Conservation (phyloP, 2,888 invertebrate genomes). For the Mimumesa dahlbomi region DNA sequence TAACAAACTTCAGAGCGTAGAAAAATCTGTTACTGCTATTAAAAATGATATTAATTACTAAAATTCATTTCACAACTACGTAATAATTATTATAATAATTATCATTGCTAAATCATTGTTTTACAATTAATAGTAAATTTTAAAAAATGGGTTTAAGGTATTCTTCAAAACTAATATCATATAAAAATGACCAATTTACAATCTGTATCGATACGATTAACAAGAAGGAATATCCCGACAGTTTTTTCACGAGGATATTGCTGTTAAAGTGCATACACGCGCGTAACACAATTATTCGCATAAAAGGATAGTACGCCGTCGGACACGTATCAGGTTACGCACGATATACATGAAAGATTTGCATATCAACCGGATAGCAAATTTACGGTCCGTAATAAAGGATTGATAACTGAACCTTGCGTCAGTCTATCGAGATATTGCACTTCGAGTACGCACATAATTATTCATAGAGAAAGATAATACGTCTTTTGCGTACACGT, state of each 20-base stretch:
- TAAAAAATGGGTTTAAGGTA: too few relatives aligned
- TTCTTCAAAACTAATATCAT: too few relatives aligned
- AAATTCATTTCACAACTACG: too few relatives aligned
- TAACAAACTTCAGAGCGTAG: too few relatives aligned
- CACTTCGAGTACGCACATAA: neutral
- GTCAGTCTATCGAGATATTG: neutral
- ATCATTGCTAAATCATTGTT: too few relatives aligned
- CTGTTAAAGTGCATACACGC: neutral
- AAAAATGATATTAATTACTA: too few relatives aligned
- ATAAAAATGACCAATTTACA: neutral
- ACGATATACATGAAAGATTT: conserved; percentile 20
- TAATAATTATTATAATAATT: too few relatives aligned
- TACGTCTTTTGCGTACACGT: neutral
- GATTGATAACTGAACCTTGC: conserved; percentile 30
- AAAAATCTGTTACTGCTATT: too few relatives aligned
- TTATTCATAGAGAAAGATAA: neutral
- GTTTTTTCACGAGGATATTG: neutral
- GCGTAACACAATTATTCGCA: neutral
- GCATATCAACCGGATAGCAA: conserved; percentile 28
- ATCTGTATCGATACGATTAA: neutral
- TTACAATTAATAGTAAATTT: too few relatives aligned
- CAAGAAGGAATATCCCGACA: neutral
- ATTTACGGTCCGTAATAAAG: conserved; percentile 33
- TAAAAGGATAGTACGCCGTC: neutral
- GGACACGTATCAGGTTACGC: neutral